Base-by-base conservation (phyloP, 2,888 invertebrate genomes). In the Caenorhabditis sp. region DNA sequence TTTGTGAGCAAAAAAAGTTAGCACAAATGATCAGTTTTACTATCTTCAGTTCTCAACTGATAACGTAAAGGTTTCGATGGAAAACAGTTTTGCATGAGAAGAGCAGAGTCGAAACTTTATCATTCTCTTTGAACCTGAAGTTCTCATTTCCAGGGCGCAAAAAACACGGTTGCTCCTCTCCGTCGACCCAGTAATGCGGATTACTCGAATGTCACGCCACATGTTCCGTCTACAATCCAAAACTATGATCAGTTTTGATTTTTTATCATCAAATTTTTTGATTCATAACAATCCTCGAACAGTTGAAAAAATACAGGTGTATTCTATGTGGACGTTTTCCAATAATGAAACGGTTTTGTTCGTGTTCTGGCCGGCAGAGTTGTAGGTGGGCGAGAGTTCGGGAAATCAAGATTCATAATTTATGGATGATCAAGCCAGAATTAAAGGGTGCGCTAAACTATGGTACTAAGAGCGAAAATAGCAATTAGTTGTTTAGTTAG, bases 91-190 rank as follows among this genome's bases (percentile, higher is more conserved):
- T 47, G 47, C 47, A 47, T 47, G 47, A 47, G 19, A 47, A 47
- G 16, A 7, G 0, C 14, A 3, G 2, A 44, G 16, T 10, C 10
- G 38, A 31, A 31, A n/a, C n/a, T n/a, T n/a, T n/a, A n/a, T n/a
- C n/a, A n/a, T 19, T 19, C 6, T 49, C 2, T 47, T 47, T 47
- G 19, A 19, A 19, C n/a, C 49, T 49, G 26, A 26, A 12, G 2
- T 22, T 10, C 8, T 51, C 54, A 26, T 59, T 35, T 38, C 19
- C 63, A 63, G 63, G 63, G 63, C 1, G 63, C 44, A 28, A 64
- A 35, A 31, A 74, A 74, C 22, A 74, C 74, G 16, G 54, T 74
- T 10, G 74, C 74, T 2, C 74, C 74, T 19, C 8, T 74, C 6
- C 74, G 38, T 12, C 54, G 64, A 24, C 14, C 64, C 10, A 64